Evolutionary conservation across 2,888 invertebrate species (phyloP), one percentile per base, ranked within the genome.

Genomic region (Notodonta dromedarius): DNA sequence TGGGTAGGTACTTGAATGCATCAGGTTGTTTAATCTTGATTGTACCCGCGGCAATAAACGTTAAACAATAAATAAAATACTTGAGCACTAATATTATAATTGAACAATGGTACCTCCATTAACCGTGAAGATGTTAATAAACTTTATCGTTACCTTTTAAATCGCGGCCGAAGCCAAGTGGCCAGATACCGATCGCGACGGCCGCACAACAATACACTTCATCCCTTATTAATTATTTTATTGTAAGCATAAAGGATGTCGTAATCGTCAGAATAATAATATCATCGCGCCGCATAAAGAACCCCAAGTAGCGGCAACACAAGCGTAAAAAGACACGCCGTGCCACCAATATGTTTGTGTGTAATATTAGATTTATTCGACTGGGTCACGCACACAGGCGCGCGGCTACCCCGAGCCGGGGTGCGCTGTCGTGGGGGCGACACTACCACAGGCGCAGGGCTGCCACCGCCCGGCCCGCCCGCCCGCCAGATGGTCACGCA

Each of bases 181-280:
- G 80, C 75, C 79, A 72, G 93, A 93, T 93, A 92, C 88, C 86
- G 84, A 93, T 93, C 93, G 81, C 88, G 86, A 85, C 86, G 85
- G 86, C 87, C 84, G 81, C 77, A 74, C 84, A 80, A 91, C 91
- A 92, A 93, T 90, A 88, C 88, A 86, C 89, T 90, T 87, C 91
- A 92, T 91, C 93, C 93, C 92, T 93, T 93, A 93, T 93, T 93
- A 93, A 93, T 93, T 93, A 92, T 93, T 93, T 93, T 93, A 93
- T 93, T 92, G 93, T 91, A 88, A 87, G 90, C 91, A 91, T 93
- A 93, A 93, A 93, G 89, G 93, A 93, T 90, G 91, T 87, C 90
- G 91, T 93, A 93, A 93, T 93, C 90, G 89, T 89, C 90, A 89
- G 91, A 93, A 93, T 93, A 93, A 93, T 93, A 93, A 93, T 93